Evolutionary conservation across 2,113 vertebrate genomes (phyloP).

Genomic region (Seriola aureovittata): DNA sequence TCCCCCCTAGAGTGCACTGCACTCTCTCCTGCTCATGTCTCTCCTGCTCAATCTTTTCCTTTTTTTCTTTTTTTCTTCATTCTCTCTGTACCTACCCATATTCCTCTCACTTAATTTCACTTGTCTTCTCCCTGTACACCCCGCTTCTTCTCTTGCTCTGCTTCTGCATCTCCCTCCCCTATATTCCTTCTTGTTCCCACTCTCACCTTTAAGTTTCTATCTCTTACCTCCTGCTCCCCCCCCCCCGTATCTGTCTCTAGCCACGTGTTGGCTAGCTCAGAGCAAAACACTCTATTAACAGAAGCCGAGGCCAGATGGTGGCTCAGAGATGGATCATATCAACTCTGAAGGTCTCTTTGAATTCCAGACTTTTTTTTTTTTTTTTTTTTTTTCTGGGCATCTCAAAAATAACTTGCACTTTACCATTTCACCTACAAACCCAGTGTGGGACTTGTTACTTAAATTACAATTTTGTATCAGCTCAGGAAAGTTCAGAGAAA

Average conservation of each 20-base stretch:
- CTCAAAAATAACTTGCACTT: slow-evolving; percentile 60
- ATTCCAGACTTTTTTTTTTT: slow-evolving; percentile 15
- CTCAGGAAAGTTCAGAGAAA: slow-evolving; percentile 1
- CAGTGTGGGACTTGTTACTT: slow-evolving; percentile 33
- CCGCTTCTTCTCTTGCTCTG: slow-evolving; percentile 12
- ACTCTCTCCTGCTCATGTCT: slow-evolving; percentile 52
- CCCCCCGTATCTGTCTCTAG: slow-evolving; percentile 19
- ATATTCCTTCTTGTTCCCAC: slow-evolving; percentile 3
- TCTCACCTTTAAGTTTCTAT: slow-evolving; percentile 45
- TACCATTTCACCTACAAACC: slow-evolving; percentile 53
- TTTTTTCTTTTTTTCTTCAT: slow-evolving; percentile 22
- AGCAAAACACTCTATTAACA: slow-evolving; percentile 67
- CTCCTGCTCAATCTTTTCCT: slow-evolving; percentile 40
- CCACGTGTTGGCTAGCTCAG: slow-evolving; percentile 59
- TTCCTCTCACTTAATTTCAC: slow-evolving; percentile 50
- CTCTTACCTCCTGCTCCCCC: slow-evolving; percentile 12
- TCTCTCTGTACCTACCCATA: slow-evolving; percentile 28
- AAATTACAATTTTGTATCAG: slow-evolving; percentile 1
- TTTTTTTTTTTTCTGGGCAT: slow-evolving; percentile 5
- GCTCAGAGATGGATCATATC: slow-evolving; percentile 67
- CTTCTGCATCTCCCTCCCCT: slow-evolving; percentile 12
- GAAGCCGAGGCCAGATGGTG: slow-evolving; percentile 71
- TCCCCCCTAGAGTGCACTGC: slow-evolving; percentile 52
- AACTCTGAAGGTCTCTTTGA: slow-evolving; percentile 55
- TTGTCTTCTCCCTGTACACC: slow-evolving; percentile 28